Base-by-base conservation (phyloP, 1,140 invertebrate species). In the Ceratosolen fusciceps region DNA sequence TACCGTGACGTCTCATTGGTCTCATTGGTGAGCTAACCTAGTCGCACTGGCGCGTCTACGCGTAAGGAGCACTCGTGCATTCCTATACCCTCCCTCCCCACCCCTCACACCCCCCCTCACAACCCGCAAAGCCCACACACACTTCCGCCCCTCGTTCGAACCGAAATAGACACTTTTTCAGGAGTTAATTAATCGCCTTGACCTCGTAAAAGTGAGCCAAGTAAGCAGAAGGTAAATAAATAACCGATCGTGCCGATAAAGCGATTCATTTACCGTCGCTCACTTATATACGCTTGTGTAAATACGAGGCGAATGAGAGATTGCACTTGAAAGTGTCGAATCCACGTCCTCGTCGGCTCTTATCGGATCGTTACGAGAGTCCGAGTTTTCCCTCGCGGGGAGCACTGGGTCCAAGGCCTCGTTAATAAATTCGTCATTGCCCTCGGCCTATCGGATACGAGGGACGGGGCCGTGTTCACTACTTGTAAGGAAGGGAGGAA, bases 381-480 rank as follows among this genome's bases (percentile, higher is more conserved):
- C 9, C 62, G 24, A 43, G 21, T 76, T 37, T 54, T 19, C 58
- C 19, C 14, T 37, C 31, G 9, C 1, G 21, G 43, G 34, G 52
- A 70, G 52, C 4, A 70, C 70, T 52, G 58, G 67, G 8, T 70
- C 34, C 49, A 77, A 77, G 67, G 65, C 39, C 65, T 77, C 49
- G 56, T 70, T 77, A 14, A 26, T 58, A 43, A 77, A 37, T 77
- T 58, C n/a, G 34, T 70, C 52, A 77, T 70, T 70, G 65, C 24
- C 49, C 67, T 77, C 37, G 52, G 24, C 43, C 19, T 47, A 77
- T 70, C 70, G 47, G 34, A 58, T 26, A 12, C 39, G 39, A 43
- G n/a, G n/a, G n/a, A n/a, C n/a, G n/a, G n/a, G n/a, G n/a, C n/a
- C n/a, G n/a, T n/a, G n/a, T n/a, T n/a, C n/a, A n/a, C n/a, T n/a